phyloP scores from a whole-genome alignment of 2,797 vertebrate species.

The Catamblyrhynchus diadema region DNA sequence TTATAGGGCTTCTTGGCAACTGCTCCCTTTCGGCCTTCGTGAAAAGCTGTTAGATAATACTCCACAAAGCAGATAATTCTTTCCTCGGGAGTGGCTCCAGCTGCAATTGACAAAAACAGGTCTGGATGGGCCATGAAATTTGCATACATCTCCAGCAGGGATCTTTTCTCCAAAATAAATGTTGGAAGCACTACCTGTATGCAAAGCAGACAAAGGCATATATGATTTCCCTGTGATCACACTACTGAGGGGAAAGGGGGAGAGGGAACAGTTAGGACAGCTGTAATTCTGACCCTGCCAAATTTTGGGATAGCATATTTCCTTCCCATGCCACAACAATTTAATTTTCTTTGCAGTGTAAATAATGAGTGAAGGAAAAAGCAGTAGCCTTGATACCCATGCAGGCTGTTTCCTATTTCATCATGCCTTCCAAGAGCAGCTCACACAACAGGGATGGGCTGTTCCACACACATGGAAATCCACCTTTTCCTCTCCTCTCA shows the following conservation, averaged over 20 bases:
- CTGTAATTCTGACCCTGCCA: not conserved
- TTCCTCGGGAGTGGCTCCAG: slow-evolving; percentile 86
- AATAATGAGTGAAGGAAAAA: not conserved
- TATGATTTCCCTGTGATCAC: not conserved
- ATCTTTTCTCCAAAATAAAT: slow-evolving; percentile 94
- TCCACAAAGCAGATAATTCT: slow-evolving; percentile 91
- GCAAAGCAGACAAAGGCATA: slow-evolving; percentile 50
- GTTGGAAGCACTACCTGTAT: slow-evolving; percentile 91
- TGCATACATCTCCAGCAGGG: slow-evolving; percentile 95
- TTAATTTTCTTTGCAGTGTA: not conserved
- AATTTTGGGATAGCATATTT: not conserved
- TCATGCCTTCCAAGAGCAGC: not conserved
- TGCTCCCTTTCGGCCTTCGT: slow-evolving; percentile 90
- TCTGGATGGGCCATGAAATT: slow-evolving; percentile 97
- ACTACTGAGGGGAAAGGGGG: not conserved
- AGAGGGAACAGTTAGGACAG: not conserved
- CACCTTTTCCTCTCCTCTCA: not conserved
- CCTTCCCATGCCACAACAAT: not conserved
- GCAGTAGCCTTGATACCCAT: not conserved
- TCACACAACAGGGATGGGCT: not conserved
- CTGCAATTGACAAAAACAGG: slow-evolving; percentile 88
- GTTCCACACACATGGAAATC: not conserved
- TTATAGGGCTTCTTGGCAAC: slow-evolving; percentile 97
- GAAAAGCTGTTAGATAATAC: slow-evolving; percentile 94
- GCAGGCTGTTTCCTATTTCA: not conserved